Evolutionary conservation across 2,888 invertebrate species (phyloP), one percentile per base, ranked within the genome.

Genomic region (Oscheius sp.): DNA sequence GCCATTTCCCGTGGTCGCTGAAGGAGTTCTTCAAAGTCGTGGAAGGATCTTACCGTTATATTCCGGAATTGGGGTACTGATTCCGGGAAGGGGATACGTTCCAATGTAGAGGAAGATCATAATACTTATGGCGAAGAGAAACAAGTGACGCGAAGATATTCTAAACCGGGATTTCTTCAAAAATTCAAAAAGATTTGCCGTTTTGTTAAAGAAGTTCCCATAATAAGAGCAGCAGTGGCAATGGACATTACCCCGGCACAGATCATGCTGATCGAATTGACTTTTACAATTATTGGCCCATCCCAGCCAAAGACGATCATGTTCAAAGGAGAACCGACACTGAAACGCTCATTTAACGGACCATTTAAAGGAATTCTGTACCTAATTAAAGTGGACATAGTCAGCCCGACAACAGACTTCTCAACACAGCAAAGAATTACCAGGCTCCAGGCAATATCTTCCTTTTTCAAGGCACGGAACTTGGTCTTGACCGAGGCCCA

Each of bases 251-350:
- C 6, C 1, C 80, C 80, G 45, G 75, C 74, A 13, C 56, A 56
- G 16, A 56, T 61, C 72, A 80, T 75, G 21, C 72, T 63, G 1
- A 76, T 29, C 0, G 80, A 76, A 53, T 70, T 72, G 12, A 74
- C 61, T 16, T 72, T 21, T 13, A 80, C 78, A n/a, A 76, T 76
- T 2, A 45, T 58, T 21, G 52, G 13, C 16, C 79, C 73, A n/a
- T 46, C 55, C 81, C 79, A 81, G 12, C 77, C 77, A 43, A 76
- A 81, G 52, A 74, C 73, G 0, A 75, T 70, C 75, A 81, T 77
- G 29, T 74, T 71, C 29, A 81, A 59, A 0, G 78, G 73, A 13
- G 79, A 69, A 2, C 71, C 63, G 13, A 72, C 29, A 6, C 72
- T 63, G 25, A 21, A 21, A 2, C 18, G 21, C 13, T 23, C 12